These are phyloP conservation scores for Philypnodon macrostomus DNA, from an alignment of 2,797 vertebrate species.

Conservation along the genomic window DNA sequence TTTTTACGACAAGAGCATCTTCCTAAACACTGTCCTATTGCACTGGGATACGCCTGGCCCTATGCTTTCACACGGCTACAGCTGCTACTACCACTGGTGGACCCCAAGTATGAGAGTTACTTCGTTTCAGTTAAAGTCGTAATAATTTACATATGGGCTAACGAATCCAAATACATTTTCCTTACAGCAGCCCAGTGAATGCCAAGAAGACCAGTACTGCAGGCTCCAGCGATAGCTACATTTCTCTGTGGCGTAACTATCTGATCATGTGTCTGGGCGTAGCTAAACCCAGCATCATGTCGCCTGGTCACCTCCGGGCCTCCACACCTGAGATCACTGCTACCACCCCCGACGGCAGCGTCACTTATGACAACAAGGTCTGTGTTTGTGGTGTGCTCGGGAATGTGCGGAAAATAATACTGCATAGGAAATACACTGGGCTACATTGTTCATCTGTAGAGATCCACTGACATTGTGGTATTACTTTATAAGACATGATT, in stretches of 20 bases:
- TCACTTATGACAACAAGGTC: constrained; percentile 93
- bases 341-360: constrained; percentile 93
- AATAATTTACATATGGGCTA: no score
- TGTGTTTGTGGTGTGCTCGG: background rate
- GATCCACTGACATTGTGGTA: background rate
- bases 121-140: no score
- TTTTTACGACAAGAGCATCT: constrained; percentile 96
- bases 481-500: no score
- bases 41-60: constrained; percentile 97
- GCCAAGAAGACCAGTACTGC: constrained; percentile 96
- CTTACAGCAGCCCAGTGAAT: constrained; percentile 89
- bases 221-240: constrained; percentile 87
- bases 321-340: constrained; percentile 97
- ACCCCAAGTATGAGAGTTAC: constrained; percentile 86
- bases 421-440: constrained; percentile 2
- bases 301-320: constrained; percentile 92
- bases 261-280: constrained; percentile 97
- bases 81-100: constrained; percentile 92
- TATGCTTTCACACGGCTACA: constrained; percentile 94
- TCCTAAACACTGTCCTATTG: constrained; percentile 92
- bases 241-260: constrained; percentile 97
- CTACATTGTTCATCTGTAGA: background rate
- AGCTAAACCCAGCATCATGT: constrained; percentile 98
- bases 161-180: background rate
- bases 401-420: constrained; percentile 2